Base-by-base conservation (phyloP, 2,797 vertebrate species). In the Tokudaia muenninki region DNA sequence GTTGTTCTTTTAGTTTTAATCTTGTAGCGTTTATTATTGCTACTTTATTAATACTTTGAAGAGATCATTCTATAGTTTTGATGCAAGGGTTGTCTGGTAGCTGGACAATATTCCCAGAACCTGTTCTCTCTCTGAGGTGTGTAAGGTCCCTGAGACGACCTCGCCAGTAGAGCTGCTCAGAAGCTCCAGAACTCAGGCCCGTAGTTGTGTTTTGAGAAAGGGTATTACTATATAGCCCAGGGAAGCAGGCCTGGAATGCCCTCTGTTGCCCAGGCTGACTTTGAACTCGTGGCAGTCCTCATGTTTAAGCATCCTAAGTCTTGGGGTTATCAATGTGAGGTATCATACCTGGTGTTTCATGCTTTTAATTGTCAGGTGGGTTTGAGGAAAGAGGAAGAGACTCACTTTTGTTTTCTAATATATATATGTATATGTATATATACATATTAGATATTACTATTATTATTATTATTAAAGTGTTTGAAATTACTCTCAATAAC, bases 1-100 rank as follows among this genome's bases (percentile, higher is more conserved):
- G 59, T 81, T 96, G 61, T 63, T 61, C 44, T 74, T 95, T 97
- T 16, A 41, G 16, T 95, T 59, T 84, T 90, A 93, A 72, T 94
- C 96, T 94, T 92, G 21, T 13, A 70, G 8, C 63, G 29, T 81
- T 96, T 94, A n/a, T 67, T 94, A 47, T 80, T 77, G 44, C 86
- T 59, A 3, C 83, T 90, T 94, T 84, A 74, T 75, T 80, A 94
- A 67, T 34, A 79, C 72, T 96, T 86, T 50, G 81, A 84, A 67
- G 84, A 90, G 44, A 34, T 91, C 74, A 59, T 37, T 41, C 6
- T 84, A 17, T 83, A 70, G 22, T 37, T 92, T 87, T 57, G 55
- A 52, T 91, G 29, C 3, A 70, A 74, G 79, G 61, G 52, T 29
- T 87, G 82, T 47, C 17, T 52, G 52, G 52, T 52, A 12, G 12